Percentiles rank a stretch among this genome's conserved stretches.
These are phyloP conservation scores for Mythimna pallens DNA, from an alignment of 2,888 invertebrate species.

Conservation along the genomic window DNA sequence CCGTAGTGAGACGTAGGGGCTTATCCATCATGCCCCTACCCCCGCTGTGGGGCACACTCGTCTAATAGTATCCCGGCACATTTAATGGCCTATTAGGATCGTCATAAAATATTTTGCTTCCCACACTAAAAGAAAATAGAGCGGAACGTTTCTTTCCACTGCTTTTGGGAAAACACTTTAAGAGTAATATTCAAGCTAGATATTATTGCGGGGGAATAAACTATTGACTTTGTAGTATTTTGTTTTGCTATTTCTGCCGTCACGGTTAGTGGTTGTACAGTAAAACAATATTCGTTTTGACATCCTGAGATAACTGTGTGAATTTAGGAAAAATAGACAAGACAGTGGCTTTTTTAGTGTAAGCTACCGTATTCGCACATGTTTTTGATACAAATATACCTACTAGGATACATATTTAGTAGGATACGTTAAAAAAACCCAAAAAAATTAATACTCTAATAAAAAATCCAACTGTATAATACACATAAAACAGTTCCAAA, in stretches of 20 bases:
- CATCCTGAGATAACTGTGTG: no score
- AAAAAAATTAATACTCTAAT: no score
- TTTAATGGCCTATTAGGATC: constrained; percentile 53
- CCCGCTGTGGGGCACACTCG: constrained; percentile 37
- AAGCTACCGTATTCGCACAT: no score
- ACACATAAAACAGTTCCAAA: no score
- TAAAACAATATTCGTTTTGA: neutral
- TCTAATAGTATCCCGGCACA: constrained; percentile 41
- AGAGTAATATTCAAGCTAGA: constrained; percentile 5
- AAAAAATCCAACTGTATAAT: no score
- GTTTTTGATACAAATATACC: no score
- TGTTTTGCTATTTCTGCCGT: neutral
- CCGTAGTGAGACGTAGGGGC: constrained; percentile 1
- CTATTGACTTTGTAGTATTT: constrained; percentile 15
- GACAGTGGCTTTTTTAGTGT: no score
- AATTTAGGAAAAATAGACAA: no score
- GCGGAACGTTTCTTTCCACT: constrained; percentile 27
- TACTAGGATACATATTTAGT: no score
- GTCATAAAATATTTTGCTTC: constrained; percentile 55
- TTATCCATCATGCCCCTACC: constrained; percentile 28
- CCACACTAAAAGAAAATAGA: constrained; percentile 46
- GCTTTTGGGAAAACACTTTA: constrained; percentile 31
- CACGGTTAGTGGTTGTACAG: neutral
- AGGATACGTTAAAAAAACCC: no score
- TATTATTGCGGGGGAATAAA: constrained; percentile 32